Conservation (phyloP, 1,140 invertebrate genomes). For the Lysiphlebus fabarum region DNA sequence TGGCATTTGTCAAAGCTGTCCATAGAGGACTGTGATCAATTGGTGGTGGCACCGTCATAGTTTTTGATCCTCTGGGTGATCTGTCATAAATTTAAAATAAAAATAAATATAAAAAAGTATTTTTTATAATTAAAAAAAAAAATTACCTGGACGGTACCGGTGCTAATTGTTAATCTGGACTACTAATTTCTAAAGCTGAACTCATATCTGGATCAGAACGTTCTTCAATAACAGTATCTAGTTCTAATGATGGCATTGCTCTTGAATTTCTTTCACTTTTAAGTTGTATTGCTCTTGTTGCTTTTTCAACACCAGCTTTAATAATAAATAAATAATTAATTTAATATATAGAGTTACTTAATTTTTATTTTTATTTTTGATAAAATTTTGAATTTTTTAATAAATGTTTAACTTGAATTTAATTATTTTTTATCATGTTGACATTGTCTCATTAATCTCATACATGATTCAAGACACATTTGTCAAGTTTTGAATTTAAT, state of each 20-base stretch:
- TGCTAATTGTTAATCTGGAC: conserved; percentile 50
- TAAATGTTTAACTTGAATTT: too few species aligned
- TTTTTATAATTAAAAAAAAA: too few species aligned
- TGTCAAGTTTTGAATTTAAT: too few species aligned
- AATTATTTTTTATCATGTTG: not conserved
- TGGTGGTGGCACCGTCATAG: conserved; percentile 37
- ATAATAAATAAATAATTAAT: too few species aligned
- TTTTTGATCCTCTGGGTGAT: conserved; percentile 44
- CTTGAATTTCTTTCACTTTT: conserved; percentile 62
- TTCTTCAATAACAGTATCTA: conserved; percentile 79
- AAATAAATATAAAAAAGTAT: not conserved
- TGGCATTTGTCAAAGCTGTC: conserved; percentile 65
- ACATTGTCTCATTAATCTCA: too few species aligned
- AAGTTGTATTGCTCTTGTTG: conserved; percentile 64
- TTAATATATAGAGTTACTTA: too few species aligned
- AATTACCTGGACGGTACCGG: conserved; percentile 45
- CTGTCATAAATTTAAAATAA: conserved; percentile 27
- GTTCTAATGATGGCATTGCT: conserved; percentile 68
- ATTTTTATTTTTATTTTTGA: too few species aligned
- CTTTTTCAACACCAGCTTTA: conserved; percentile 57
- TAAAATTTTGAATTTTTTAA: too few species aligned
- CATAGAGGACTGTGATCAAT: conserved; percentile 62
- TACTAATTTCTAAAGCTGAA: conserved; percentile 48
- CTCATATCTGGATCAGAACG: conserved; percentile 72
- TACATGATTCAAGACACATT: too few species aligned